Conservation (phyloP, 2,888 invertebrate genomes). For the Clitarchus hookeri region DNA sequence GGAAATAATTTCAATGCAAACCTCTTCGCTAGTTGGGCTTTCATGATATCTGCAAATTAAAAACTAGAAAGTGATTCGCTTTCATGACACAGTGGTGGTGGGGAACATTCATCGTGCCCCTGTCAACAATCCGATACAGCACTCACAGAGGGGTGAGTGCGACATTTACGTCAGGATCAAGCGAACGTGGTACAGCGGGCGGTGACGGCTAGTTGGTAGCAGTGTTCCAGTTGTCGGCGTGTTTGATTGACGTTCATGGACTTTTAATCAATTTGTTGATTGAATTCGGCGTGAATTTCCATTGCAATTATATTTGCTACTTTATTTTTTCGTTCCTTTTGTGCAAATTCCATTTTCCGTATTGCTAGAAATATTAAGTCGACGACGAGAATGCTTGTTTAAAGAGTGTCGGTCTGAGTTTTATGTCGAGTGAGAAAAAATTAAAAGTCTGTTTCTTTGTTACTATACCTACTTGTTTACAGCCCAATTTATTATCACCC, state of each 20-base stretch:
- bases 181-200: neutral
- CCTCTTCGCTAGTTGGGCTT: too few relatives aligned
- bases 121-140: neutral
- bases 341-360: neutral
- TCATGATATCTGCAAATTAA: neutral
- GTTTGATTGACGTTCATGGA: constrained; percentile 22
- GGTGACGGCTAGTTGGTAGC: neutral
- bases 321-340: neutral
- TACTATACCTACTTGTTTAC: too few relatives aligned
- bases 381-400: neutral
- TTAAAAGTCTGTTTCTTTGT: too few relatives aligned
- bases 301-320: neutral
- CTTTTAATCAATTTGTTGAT: constrained; percentile 25
- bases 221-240: neutral
- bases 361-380: neutral
- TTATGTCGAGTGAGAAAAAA: too few relatives aligned
- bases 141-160: too few relatives aligned
- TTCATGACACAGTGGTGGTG: neutral
- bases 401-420: too few relatives aligned
- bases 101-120: neutral
- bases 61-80: neutral
- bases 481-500: too few relatives aligned
- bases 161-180: neutral
- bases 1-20: too few relatives aligned
- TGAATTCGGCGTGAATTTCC: neutral